Base-by-base conservation (phyloP, 1,140 invertebrate genomes). In the Lepidurus packardi region DNA sequence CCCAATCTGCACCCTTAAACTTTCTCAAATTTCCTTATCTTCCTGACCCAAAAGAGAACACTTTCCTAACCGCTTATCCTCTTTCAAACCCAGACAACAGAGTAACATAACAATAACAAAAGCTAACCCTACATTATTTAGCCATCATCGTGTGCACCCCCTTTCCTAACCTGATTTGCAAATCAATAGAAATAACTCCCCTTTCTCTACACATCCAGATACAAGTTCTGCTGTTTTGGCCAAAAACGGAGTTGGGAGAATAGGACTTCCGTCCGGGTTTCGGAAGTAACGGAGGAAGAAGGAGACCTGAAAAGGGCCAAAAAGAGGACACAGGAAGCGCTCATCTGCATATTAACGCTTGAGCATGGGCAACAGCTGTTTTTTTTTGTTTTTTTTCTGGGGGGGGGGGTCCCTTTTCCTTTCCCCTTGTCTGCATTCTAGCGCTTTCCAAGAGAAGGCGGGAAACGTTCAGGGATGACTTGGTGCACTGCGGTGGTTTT, bases 401-500 rank as follows among this genome's bases (percentile, higher is more conserved):
- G n/a, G n/a, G n/a, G n/a, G n/a, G n/a, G n/a, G n/a, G n/a, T 47
- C 11, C 47, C 47, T 65, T 13, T 16, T 1, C 53, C 53, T 21
- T 21, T 21, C 13, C 21, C 6, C 53, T 13, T n/a, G 34, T 34
- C 34, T 34, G 34, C 8, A 65, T 7, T 21, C 53, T 21, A 13
- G 16, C 16, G 1, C 53, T 65, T 65, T 65, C 53, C 8, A 21
- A 4, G 34, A 34, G 34, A 34, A 34, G 34, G 34, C 34, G 34
- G 34, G 34, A 34, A 34, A 16, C 4, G 53, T 65, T 65, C 16
- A 7, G 13, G n/a, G 53, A 21, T 16, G 53, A 65, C n/a, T 65
- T 65, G 53, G 16, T 65, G 53, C 53, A 65, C 53, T 65, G 53
- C 53, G 53, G 53, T 65, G 53, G 53, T 65, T 65, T 65, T n/a